Evolutionary conservation across 2,797 vertebrate genomes (phyloP).

Genomic region (Syngnathus acus): DNA sequence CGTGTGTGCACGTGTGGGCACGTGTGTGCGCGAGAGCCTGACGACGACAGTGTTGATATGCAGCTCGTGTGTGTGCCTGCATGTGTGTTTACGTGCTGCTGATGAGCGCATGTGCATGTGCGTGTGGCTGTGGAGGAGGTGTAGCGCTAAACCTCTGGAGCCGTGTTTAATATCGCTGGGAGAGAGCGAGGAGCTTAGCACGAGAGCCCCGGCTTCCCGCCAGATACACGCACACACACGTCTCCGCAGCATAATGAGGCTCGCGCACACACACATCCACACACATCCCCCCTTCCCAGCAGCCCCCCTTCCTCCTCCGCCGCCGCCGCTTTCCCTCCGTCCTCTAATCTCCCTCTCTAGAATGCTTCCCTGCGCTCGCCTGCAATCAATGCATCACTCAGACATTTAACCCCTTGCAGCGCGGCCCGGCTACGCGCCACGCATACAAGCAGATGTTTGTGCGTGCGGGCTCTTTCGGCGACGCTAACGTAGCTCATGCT

Average conservation of each 20-base stretch:
- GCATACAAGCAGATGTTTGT: constrained; percentile 19
- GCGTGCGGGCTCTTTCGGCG: constrained; percentile 15
- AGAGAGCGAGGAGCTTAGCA: constrained; percentile 65
- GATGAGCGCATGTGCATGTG: constrained; percentile 11
- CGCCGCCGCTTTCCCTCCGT: constrained; percentile 39
- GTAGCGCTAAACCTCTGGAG: constrained; percentile 65
- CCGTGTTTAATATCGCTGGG: constrained; percentile 72
- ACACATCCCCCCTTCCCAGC: neutral
- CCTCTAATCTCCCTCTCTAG: constrained; percentile 73
- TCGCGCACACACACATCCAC: constrained; percentile 2
- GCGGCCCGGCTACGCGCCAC: constrained; percentile 23
- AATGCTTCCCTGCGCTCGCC: constrained; percentile 67
- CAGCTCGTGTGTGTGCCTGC: constrained; percentile 21
- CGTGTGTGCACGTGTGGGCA: constrained; percentile 15
- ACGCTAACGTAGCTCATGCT: constrained; percentile 29
- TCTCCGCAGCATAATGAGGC: constrained; percentile 66
- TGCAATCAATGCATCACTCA: constrained; percentile 75
- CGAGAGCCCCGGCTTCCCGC: constrained; percentile 60
- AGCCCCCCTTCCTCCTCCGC: neutral
- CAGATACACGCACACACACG: constrained; percentile 44
- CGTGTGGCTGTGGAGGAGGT: constrained; percentile 48
- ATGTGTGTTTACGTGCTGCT: constrained; percentile 8
- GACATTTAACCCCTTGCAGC: constrained; percentile 69
- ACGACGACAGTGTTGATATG: constrained; percentile 49
- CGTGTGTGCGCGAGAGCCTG: constrained; percentile 37